Conservation (phyloP, 1,140 invertebrate species). For the Drosophila kohkoa region DNA sequence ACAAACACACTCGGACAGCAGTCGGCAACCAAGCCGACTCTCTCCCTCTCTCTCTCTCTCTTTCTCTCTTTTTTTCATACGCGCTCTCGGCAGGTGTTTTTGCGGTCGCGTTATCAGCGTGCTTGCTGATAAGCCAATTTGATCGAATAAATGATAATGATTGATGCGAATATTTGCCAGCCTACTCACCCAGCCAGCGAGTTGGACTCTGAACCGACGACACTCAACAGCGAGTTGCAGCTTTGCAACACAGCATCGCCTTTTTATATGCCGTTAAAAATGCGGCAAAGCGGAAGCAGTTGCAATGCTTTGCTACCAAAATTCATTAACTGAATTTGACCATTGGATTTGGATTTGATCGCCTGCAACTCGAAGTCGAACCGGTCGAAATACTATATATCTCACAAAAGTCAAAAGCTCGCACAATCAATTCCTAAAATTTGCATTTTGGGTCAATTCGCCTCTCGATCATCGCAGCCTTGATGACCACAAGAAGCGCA, state of each 20-base stretch:
- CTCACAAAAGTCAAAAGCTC: slow-evolving; percentile 28
- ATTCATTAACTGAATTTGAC: neutral
- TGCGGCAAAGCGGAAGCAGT: slow-evolving; percentile 29
- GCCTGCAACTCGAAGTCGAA: slow-evolving; percentile 19
- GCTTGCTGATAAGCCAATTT: too few species aligned
- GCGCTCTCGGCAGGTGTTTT: too few species aligned
- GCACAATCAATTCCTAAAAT: slow-evolving; percentile 37
- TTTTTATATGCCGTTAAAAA: slow-evolving; percentile 1
- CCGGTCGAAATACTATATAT: slow-evolving; percentile 18
- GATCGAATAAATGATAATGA: too few species aligned
- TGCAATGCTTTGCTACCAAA: slow-evolving; percentile 9
- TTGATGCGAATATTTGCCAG: too few species aligned
- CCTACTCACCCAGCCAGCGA: too few species aligned
- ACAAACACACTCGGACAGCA: neutral
- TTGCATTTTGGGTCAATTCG: slow-evolving; percentile 69
- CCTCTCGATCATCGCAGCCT: slow-evolving; percentile 7
- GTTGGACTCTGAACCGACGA: neutral
- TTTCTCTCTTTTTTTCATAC: neutral
- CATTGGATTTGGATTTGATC: slow-evolving; percentile 1
- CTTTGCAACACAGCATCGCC: too few species aligned
- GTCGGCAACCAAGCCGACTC: neutral
- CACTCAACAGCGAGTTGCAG: too few species aligned
- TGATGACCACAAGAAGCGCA: slow-evolving; percentile 21
- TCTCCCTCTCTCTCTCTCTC: neutral
- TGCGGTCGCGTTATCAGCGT: too few species aligned